Base-by-base conservation (phyloP, 2,888 invertebrate genomes). In the Julus scanicus region DNA sequence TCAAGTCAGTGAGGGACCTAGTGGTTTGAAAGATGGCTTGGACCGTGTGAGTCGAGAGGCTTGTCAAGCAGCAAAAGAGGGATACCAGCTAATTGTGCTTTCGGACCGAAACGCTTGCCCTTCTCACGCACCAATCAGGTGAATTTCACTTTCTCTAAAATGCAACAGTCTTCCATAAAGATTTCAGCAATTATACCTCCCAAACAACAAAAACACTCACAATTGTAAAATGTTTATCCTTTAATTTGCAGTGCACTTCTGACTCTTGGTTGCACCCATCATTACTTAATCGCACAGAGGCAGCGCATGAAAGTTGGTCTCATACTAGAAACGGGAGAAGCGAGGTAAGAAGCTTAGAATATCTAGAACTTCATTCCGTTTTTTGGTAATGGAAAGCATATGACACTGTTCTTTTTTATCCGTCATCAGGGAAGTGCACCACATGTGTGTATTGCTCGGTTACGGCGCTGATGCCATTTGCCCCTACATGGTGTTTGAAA, bases 381-480 rank as follows among this genome's bases (percentile, higher is more conserved):
- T 11, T 39, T 37, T 80, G 13, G n/a, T 1, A 2, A 3, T 71
- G 6, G n/a, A 48, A 6, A 20, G 57, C 37, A 86, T 40, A 57
- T 20, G 29, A 40, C 57, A 37, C 9, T 44, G 0, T 44, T 17
- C 15, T 80, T 37, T 39, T 0, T 29, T 15, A 13, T 80, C 13
- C 3, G 4, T 37, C 37, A 37, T 15, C 91, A 93, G 94, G 90
- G 94, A 94, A 91, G 97, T 99, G 0, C 99, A 99, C 92, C 99
- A 99, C 91, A 95, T 99, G 93, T 99, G 98, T 91, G 97, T 98
- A 0, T 93, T 99, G 44, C 94, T 99, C 57, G 99, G 97, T 91
- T 99, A 98, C 92, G 99, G 99, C 49, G 99, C 98, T 2, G 99
- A 99, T 93, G 99, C 97, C 0, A 96, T 99, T 90, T 99, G 99